phyloP scores from a whole-genome alignment of 1,140 invertebrate genomes.

The Plectus sambesii region DNA sequence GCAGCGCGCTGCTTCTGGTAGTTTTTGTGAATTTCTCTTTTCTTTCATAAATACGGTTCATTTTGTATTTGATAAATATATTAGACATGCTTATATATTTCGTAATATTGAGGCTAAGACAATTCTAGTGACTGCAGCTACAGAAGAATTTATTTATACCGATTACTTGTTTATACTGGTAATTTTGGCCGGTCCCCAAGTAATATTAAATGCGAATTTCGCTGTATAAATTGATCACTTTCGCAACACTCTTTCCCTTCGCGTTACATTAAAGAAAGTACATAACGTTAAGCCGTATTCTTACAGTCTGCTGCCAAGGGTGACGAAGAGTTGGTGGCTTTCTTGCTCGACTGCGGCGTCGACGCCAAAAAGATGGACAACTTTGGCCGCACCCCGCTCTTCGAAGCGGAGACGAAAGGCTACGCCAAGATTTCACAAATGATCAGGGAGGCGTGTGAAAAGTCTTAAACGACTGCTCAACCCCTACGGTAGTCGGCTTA shows the following conservation, averaged over 20 bases:
- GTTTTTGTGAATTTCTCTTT: not conserved
- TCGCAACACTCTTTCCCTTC: conserved; percentile 11
- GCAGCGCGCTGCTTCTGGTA: conserved; percentile 44
- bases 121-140: not conserved
- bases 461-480: too few relatives aligned
- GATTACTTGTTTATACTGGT: not conserved
- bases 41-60: not conserved
- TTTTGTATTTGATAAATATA: not conserved
- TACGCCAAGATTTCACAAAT: not conserved
- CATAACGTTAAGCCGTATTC: conserved; percentile 5
- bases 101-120: not conserved
- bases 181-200: not conserved
- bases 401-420: conserved; percentile 14
- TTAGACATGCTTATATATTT: not conserved
- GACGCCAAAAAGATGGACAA: conserved; percentile 15
- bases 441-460: too few relatives aligned
- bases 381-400: conserved; percentile 26
- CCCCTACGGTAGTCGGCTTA: too few relatives aligned
- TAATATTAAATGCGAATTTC: conserved; percentile 8
- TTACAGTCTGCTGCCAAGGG: conserved; percentile 18
- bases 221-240: conserved; percentile 1
- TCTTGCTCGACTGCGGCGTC: conserved; percentile 27
- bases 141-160: not conserved
- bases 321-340: conserved; percentile 19
- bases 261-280: conserved; percentile 6